phyloP scores from a whole-genome alignment of 2,888 invertebrate genomes.

The Trypoxylon attenuatum region DNA sequence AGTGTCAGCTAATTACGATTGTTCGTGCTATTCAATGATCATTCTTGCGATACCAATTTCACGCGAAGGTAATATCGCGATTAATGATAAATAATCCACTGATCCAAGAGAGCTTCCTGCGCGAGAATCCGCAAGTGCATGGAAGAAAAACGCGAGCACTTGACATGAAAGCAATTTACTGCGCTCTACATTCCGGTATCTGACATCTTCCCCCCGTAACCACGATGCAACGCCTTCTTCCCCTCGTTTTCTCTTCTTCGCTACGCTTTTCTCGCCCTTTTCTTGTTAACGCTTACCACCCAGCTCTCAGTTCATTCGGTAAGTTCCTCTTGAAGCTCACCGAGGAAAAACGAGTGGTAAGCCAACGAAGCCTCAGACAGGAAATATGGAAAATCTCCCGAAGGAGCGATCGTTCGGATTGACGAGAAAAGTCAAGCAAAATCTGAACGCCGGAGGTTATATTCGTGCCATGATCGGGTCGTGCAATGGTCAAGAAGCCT shows the following conservation, averaged over 20 bases:
- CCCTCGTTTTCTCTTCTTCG: conserved; percentile 5
- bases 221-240: conserved; percentile 6
- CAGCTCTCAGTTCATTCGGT: background rate
- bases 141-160: conserved; percentile 44
- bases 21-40: too few relatives aligned
- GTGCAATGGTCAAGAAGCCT: background rate
- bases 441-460: too few relatives aligned
- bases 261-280: background rate
- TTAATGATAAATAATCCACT: too few relatives aligned
- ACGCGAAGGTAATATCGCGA: too few relatives aligned
- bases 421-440: background rate
- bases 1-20: too few relatives aligned
- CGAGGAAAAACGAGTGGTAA: background rate
- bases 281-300: too few relatives aligned
- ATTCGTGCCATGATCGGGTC: too few relatives aligned
- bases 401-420: background rate
- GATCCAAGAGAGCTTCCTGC: too few relatives aligned
- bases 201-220: conserved; percentile 16
- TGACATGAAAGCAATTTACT: conserved; percentile 41
- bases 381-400: background rate
- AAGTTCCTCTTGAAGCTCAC: background rate
- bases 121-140: conserved; percentile 30
- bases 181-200: conserved; percentile 35
- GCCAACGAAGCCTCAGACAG: background rate
- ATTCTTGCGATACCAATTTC: too few relatives aligned